Percentiles rank a stretch among this genome's conserved stretches.
These are phyloP conservation scores for Graphium colonna DNA, from an alignment of 2,888 invertebrate genomes.

Conservation along the genomic window DNA sequence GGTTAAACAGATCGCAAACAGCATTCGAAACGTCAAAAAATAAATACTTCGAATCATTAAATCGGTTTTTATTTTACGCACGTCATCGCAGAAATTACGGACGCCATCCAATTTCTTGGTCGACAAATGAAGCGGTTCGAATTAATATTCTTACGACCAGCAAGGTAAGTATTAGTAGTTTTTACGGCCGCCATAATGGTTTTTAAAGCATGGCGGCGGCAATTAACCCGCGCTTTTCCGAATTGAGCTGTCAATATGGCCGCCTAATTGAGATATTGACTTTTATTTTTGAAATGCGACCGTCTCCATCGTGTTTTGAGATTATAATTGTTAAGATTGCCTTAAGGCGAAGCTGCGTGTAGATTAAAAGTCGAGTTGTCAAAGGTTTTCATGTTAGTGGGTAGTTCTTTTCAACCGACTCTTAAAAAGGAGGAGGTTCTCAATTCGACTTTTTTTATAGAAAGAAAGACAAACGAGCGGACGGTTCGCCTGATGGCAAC, in stretches of 20 bases:
- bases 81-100: no score
- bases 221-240: constrained; percentile 19
- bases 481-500: no score
- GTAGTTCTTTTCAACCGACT: no score
- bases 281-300: constrained; percentile 34
- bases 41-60: no score
- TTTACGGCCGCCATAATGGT: constrained; percentile 14
- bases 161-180: background rate
- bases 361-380: background rate
- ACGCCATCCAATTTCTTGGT: background rate
- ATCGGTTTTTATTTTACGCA: no score
- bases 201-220: constrained; percentile 18
- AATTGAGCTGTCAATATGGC: constrained; percentile 40
- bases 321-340: constrained; percentile 30
- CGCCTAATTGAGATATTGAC: constrained; percentile 42
- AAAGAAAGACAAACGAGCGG: no score
- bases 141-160: background rate
- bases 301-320: constrained; percentile 4
- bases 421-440: no score
- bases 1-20: no score
- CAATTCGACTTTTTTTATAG: no score
- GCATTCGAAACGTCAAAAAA: no score
- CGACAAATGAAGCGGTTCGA: background rate
- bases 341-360: constrained; percentile 32
- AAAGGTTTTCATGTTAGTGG: no score